These are phyloP conservation scores for Mantis religiosa DNA, from an alignment of 2,888 invertebrate species.

Conservation along the genomic window DNA sequence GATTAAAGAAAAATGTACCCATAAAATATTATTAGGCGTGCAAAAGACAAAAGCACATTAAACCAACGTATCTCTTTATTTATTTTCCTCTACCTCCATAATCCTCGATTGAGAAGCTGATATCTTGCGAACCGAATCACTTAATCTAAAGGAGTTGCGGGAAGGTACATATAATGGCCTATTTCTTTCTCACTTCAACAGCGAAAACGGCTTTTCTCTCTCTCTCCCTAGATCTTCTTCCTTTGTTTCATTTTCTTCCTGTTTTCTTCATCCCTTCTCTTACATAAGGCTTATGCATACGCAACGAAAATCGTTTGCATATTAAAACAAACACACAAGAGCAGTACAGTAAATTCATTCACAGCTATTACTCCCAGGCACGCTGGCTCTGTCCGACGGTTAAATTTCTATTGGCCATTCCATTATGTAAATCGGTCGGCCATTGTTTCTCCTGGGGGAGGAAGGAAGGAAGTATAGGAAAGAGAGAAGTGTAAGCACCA, in stretches of 20 bases:
- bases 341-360: slow-evolving; percentile 5
- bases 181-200: neutral
- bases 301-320: slow-evolving; percentile 1
- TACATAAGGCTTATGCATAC: neutral
- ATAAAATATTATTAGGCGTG: neutral
- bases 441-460: slow-evolving; percentile 3
- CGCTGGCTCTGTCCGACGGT: neutral
- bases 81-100: neutral
- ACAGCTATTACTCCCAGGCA: neutral
- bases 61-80: neutral
- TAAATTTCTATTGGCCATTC: slow-evolving; percentile 9
- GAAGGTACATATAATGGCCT: neutral
- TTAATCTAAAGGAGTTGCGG: neutral
- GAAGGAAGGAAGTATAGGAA: neutral
- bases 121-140: neutral
- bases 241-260: neutral
- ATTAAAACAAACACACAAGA: slow-evolving; percentile 7
- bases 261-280: neutral
- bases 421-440: slow-evolving; percentile 10
- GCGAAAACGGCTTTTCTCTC: neutral
- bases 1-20: neutral
- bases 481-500: neutral
- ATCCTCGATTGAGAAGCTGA: neutral
- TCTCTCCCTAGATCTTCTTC: neutral
- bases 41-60: neutral